Evolutionary conservation across 2,797 vertebrate species (phyloP), one percentile per base, ranked within the genome.

Genomic region (Ibycter americanus): DNA sequence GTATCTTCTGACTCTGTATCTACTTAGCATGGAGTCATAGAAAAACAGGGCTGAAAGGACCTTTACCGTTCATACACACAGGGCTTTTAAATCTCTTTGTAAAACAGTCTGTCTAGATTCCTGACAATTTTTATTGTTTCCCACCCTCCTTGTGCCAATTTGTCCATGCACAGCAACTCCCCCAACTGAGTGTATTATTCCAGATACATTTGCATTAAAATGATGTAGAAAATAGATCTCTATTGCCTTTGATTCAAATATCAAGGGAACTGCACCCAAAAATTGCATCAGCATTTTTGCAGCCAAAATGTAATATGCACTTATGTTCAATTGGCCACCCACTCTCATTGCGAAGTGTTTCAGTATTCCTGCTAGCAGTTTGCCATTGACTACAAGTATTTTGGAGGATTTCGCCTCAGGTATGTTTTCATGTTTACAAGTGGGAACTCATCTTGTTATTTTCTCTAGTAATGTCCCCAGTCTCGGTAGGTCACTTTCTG

Each of bases 171-270:
- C 32, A 92, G 61, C 82, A 89, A 51, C 74, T 93, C 72, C 76
- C 40, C 29, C 68, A 65, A 40, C 27, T 46, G 59, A 66, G 29
- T 34, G 29, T 27, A 90, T 93, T 92, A 85, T 89, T 92, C 49
- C 67, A 74, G 44, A 58, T 61, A 62, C 27, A 94, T 93, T 89
- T 96, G 61, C 89, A 96, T 94, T 52, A 94, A 96, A 97, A 95
- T 89, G 5, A 47, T 68, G 84, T n/a, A 51, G 81, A 89, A 92
- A 93, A 94, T 93, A 94, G 32, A 51, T 83, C 71, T 93, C 71
- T 94, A 34, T 81, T 95, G 83, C 76, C 71, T 92, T 87, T 85
- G 74, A 93, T 83, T 87, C 63, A 83, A 94, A 63, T 91, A 92
- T 40, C 86, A 91, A 86, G 92, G 67, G 63, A 92, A 91, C 15